These are phyloP conservation scores for Urechis unicinctus DNA, from an alignment of 2,888 invertebrate genomes.

Conservation along the genomic window DNA sequence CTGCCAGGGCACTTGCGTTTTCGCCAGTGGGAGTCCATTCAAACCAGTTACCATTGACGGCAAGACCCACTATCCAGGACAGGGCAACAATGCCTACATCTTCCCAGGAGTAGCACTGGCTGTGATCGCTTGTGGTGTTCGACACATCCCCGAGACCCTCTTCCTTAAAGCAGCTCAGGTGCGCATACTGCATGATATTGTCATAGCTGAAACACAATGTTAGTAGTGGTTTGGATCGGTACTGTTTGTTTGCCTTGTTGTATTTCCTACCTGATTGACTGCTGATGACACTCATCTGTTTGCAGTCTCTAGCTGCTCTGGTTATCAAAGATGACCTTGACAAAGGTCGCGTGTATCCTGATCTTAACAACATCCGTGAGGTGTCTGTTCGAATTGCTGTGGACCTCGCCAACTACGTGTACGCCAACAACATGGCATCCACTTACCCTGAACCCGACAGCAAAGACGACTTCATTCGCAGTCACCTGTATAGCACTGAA, in stretches of 20 bases:
- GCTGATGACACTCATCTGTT: slow-evolving; percentile 22
- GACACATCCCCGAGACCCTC: slow-evolving; percentile 86
- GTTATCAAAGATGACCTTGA: slow-evolving; percentile 74
- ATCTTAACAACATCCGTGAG: slow-evolving; percentile 71
- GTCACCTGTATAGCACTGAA: slow-evolving; percentile 33
- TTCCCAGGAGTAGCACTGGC: slow-evolving; percentile 85
- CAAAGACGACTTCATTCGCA: slow-evolving; percentile 50
- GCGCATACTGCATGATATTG: too few species aligned
- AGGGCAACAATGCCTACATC: slow-evolving; percentile 61
- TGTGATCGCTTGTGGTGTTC: slow-evolving; percentile 84
- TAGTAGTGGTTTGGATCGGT: neutral
- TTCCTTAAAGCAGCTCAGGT: slow-evolving; percentile 91
- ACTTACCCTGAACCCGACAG: slow-evolving; percentile 54
- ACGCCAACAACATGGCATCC: slow-evolving; percentile 53
- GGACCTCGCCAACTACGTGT: slow-evolving; percentile 74
- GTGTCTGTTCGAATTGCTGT: slow-evolving; percentile 82
- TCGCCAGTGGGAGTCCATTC: slow-evolving; percentile 95
- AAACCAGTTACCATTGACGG: slow-evolving; percentile 72
- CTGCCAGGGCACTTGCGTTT: slow-evolving; percentile 78
- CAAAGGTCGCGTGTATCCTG: slow-evolving; percentile 84
- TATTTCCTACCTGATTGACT: neutral
- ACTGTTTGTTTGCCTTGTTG: too few species aligned
- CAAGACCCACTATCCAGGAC: slow-evolving; percentile 80
- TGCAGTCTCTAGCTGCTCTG: slow-evolving; percentile 61
- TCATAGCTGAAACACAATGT: too few species aligned